Conservation (phyloP, 2,113 vertebrate genomes). For the Poecile atricapillus region DNA sequence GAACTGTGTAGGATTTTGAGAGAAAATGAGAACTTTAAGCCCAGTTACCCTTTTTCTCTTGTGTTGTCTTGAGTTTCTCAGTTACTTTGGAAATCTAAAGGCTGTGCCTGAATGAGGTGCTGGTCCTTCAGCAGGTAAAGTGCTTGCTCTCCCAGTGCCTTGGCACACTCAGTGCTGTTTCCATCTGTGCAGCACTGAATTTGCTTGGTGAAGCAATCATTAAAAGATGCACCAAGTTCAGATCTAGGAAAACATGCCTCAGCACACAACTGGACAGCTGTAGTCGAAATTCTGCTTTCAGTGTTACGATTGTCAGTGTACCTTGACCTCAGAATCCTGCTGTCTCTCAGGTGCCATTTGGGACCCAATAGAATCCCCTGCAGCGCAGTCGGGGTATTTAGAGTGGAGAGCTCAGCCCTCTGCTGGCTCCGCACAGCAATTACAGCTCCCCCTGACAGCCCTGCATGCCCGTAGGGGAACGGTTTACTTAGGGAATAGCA, state of each 20-base stretch:
- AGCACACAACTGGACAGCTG: not conserved
- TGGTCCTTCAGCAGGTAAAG: not conserved
- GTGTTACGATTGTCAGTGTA: not conserved
- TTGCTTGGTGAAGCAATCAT: not conserved
- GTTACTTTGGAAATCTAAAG: not conserved
- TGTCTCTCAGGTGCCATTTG: not conserved
- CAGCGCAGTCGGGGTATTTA: rapidly evolving
- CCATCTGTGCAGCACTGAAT: not conserved
- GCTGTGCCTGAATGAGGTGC: not conserved
- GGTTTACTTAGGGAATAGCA: not conserved
- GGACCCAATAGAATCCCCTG: not conserved
- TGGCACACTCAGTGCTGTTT: not conserved
- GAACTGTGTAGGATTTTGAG: not conserved
- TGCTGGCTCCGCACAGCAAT: not conserved
- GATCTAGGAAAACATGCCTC: not conserved
- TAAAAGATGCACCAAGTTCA: not conserved
- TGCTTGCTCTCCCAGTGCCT: not conserved
- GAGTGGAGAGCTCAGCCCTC: not conserved
- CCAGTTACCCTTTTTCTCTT: not conserved
- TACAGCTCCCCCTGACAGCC: not conserved
- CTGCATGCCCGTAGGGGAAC: rapidly evolving
- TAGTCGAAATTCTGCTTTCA: not conserved
- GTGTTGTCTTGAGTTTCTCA: not conserved
- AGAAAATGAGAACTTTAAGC: not conserved
- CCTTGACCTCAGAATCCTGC: not conserved